phyloP scores from a whole-genome alignment of 1,140 invertebrate genomes.

The Schmidtea mediterranea region DNA sequence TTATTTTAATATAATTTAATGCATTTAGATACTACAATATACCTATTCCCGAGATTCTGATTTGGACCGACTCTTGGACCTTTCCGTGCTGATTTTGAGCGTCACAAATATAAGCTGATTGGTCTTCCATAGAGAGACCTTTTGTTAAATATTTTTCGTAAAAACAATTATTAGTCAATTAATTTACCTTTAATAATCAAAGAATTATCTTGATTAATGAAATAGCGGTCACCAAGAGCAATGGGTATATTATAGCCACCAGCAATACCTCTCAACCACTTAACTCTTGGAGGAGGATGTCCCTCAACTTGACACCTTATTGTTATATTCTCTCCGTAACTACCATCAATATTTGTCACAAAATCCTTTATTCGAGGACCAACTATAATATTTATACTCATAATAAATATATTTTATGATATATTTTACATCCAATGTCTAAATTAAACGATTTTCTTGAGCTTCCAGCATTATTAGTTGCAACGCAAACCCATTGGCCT shows the following conservation, averaged over 20 bases:
- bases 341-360: neutral
- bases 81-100: neutral
- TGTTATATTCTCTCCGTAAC: slow-evolving; percentile 12
- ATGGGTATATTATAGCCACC: neutral
- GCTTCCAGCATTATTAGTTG: slow-evolving; percentile 26
- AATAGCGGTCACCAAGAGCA: neutral
- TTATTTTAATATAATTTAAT: neutral
- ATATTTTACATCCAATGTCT: slow-evolving; percentile 26
- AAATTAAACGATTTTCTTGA: slow-evolving; percentile 17
- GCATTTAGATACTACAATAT: neutral
- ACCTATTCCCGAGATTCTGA: neutral
- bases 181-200: neutral
- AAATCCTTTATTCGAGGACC: neutral
- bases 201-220: neutral
- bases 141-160: neutral
- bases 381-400: neutral
- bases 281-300: slow-evolving; percentile 17
- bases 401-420: neutral
- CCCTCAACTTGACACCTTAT: slow-evolving; percentile 20
- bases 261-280: slow-evolving; percentile 11
- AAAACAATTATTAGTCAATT: neutral
- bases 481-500: slow-evolving; percentile 27
- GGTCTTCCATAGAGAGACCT: neutral
- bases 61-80: neutral
- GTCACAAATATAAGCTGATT: neutral